A percentile compares a stretch with the other conserved stretches of the same genome.
Evolutionary conservation across 2,888 invertebrate genomes (phyloP).

Genomic region (Aelia acuminata): DNA sequence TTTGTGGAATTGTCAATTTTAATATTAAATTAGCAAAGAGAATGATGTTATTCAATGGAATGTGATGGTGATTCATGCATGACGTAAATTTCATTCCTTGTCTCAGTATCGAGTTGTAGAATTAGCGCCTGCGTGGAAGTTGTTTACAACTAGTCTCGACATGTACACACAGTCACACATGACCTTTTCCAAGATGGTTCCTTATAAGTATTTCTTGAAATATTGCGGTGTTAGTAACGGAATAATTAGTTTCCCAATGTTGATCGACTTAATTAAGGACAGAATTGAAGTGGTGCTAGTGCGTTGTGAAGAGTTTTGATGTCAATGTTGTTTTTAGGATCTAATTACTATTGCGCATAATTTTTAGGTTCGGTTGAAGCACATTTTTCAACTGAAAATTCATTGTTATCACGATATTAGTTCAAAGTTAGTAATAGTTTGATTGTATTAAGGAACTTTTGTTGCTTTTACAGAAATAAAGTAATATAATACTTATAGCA

Average conservation of each 20-base stretch:
- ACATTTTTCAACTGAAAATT: constrained; percentile 63
- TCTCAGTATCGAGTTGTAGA: constrained; percentile 64
- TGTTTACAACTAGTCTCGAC: constrained; percentile 71
- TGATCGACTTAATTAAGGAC: background rate
- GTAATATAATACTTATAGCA: constrained; percentile 10
- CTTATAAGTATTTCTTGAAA: constrained; percentile 66
- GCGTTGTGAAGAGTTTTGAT: constrained; percentile 64
- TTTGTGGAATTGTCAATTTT: background rate
- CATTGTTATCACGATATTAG: constrained; percentile 57
- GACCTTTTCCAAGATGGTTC: constrained; percentile 69
- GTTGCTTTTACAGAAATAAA: constrained; percentile 19
- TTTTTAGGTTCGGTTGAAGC: constrained; percentile 63
- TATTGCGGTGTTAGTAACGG: constrained; percentile 65
- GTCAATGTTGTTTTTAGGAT: constrained; percentile 65
- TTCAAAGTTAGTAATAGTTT: constrained; percentile 46
- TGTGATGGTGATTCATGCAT: constrained; percentile 66
- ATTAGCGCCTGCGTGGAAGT: constrained; percentile 71
- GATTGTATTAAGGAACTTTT: constrained; percentile 49
- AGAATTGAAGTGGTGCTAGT: constrained; percentile 22
- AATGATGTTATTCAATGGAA: constrained; percentile 60
- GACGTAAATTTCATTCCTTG: constrained; percentile 65
- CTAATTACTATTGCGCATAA: constrained; percentile 65
- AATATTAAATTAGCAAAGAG: constrained; percentile 4
- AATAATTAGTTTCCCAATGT: constrained; percentile 48
- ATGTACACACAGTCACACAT: constrained; percentile 68